Evolutionary conservation across 1,140 invertebrate species (phyloP), one percentile per base, ranked within the genome.

Genomic region (Galleria mellonella): DNA sequence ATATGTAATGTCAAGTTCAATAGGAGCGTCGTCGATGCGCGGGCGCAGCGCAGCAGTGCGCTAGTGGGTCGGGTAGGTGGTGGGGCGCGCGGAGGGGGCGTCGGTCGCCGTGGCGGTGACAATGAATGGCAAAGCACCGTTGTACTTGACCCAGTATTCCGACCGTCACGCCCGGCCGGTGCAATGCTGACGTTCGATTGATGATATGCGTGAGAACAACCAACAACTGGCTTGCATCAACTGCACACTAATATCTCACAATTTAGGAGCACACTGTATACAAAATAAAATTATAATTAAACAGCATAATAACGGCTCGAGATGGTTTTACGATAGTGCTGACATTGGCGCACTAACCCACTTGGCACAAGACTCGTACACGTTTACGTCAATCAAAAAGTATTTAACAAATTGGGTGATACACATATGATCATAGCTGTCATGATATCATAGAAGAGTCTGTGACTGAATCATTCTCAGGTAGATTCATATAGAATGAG

Each of bases 51-150:
- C 17, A 28, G 36, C 23, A 30, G 61, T 51, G 43, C 55, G 55
- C 56, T 38, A 23, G 17, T 23, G 17, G 62, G 32, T 43, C 41
- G 53, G 35, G 46, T 43, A 32, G 55, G 45, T 27, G 47, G 11
- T 55, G 47, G 57, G 56, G 48, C 9, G 2, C 30, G 65, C 36
- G 48, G 9, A 44, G 47, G 3, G 47, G 13, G 36, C 28, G 40
- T 2, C 17, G 17, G 17, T 23, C 17, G 17, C 17, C 4, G 33
- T 38, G 10, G 38, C 68, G 66, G 68, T 78, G 74, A 83, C 81
- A 81, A 82, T 82, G 77, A 84, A 82, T 81, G 72, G 75, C 81
- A 75, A 73, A 84, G 69, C 81, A 75, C 70, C 72, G 74, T 69
- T 81, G 81, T 84, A 75, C 81, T 84, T 84, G 81, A 84, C 81